These are phyloP conservation scores for Aproaerema taeniolella DNA, from an alignment of 2,888 invertebrate species.

Conservation along the genomic window DNA sequence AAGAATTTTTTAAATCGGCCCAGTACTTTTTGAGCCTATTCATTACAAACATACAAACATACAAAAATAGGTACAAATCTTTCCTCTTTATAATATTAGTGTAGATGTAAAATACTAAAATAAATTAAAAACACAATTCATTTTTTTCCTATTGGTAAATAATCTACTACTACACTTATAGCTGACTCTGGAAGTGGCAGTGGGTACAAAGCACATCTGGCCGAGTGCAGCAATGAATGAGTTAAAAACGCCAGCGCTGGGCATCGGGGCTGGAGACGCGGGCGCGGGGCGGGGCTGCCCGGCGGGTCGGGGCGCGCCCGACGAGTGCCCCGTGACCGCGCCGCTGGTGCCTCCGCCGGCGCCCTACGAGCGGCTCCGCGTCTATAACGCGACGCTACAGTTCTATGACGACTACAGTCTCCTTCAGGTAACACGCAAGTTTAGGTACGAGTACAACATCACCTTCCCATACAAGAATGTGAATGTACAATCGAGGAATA, in stretches of 20 bases:
- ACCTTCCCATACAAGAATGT: background rate
- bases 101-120: too few relatives aligned
- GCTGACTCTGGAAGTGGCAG: background rate
- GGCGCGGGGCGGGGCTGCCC: too few relatives aligned
- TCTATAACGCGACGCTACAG: conserved; percentile 17
- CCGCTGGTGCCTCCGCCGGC: background rate
- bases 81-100: too few relatives aligned
- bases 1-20: too few relatives aligned
- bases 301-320: too few relatives aligned
- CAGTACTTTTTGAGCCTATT: too few relatives aligned
- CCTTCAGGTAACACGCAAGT: conserved; percentile 19
- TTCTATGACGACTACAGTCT: conserved; percentile 36
- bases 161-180: too few relatives aligned
- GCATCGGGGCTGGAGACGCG: background rate
- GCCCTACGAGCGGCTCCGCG: background rate
- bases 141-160: too few relatives aligned
- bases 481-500: background rate
- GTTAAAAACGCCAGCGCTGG: background rate
- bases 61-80: too few relatives aligned
- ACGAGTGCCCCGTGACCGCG: background rate
- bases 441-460: background rate
- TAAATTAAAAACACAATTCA: too few relatives aligned
- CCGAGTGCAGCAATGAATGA: background rate
- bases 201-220: background rate
- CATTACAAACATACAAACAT: too few relatives aligned